phyloP scores from a whole-genome alignment of 2,797 vertebrate genomes.

The Aphelocoma californica region DNA sequence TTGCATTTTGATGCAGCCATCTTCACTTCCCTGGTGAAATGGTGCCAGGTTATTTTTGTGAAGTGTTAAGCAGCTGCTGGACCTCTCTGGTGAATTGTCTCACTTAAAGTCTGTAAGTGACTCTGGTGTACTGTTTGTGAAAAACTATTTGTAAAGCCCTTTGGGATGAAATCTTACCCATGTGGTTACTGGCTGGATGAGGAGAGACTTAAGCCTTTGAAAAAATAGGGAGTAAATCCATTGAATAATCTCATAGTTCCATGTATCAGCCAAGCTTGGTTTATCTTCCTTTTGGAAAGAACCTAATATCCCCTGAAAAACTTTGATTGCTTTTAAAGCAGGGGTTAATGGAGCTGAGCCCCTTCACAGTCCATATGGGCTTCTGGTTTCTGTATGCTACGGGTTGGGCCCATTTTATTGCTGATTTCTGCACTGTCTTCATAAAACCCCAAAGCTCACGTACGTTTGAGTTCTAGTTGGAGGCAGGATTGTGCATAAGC shows the following conservation, averaged over 20 bases:
- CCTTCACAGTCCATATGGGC: not conserved
- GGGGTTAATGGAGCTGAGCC: not conserved
- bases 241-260: not conserved
- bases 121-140: not conserved
- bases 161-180: not conserved
- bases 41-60: not conserved
- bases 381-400: not conserved
- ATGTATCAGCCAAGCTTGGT: not conserved
- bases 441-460: not conserved
- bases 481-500: not conserved
- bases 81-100: not conserved
- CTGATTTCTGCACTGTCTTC: not conserved
- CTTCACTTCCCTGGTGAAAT: not conserved
- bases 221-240: not conserved
- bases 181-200: not conserved
- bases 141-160: not conserved
- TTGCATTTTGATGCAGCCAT: not conserved
- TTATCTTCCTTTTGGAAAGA: slow-evolving; percentile 3
- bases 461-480: not conserved
- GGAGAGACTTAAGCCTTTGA: not conserved
- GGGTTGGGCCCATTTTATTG: not conserved
- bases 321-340: not conserved
- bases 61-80: not conserved
- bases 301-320: not conserved
- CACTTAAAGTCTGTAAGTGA: not conserved